Percentiles rank a stretch among this genome's conserved stretches.
phyloP scores from a whole-genome alignment of 92 coral and sea anemone species.

The Pocillopora meandrina region DNA sequence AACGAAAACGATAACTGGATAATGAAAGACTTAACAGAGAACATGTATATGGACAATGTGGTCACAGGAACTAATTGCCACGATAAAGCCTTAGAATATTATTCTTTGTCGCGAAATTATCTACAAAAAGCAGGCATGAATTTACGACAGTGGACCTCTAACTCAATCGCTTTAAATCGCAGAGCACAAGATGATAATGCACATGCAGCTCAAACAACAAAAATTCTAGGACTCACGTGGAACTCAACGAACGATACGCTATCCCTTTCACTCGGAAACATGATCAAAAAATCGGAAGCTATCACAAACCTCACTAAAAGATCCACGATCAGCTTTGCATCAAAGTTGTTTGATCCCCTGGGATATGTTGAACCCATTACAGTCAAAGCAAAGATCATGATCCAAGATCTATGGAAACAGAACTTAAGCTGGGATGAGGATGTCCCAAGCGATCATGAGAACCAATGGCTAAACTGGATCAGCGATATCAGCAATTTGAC shows the following conservation, averaged over 20 bases:
- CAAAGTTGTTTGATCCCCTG: no score
- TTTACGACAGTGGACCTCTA: constrained; percentile 33
- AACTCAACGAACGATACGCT: no score
- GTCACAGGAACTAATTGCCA: constrained; percentile 38
- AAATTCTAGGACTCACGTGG: no score
- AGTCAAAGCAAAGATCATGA: no score
- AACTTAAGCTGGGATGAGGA: no score
- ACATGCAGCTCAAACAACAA: no score
- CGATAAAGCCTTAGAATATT: constrained; percentile 39
- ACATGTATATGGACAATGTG: constrained; percentile 56
- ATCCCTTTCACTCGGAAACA: constrained; percentile 39
- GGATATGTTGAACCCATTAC: no score
- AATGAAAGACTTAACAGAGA: constrained; percentile 32
- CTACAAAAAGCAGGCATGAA: no score
- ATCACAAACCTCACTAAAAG: constrained; percentile 14
- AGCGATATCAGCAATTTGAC: no score
- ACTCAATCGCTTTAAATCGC: constrained; percentile 23
- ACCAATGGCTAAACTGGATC: no score
- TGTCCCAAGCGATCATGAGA: no score
- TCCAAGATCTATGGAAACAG: no score
- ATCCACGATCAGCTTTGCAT: constrained; percentile 5
- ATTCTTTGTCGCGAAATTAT: constrained; percentile 34
- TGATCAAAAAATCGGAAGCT: constrained; percentile 15
- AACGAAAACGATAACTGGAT: constrained; percentile 25
- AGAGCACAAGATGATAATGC: constrained; percentile 20